Base-by-base conservation (phyloP, 2,888 invertebrate species). In the Pardosa pseudoannulata region DNA sequence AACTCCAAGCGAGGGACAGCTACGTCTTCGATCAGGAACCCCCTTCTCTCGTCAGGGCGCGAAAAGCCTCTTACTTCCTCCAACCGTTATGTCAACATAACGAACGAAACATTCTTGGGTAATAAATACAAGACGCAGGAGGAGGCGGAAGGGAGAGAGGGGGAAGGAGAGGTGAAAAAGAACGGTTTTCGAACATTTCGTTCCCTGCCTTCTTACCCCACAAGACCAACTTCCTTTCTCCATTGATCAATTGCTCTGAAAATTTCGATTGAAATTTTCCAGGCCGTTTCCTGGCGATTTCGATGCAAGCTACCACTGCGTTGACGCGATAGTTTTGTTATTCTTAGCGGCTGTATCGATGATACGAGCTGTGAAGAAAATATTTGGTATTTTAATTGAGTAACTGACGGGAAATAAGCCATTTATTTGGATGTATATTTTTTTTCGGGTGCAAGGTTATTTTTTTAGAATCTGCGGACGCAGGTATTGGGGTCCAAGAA, bases 71-170 rank as follows among this genome's bases (percentile, higher is more conserved):
- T 56, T 56, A 56, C 56, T 56, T 19, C 23, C 56, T 56, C 23
- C 56, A 56, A 56, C 56, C 56, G 56, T 56, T 56, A 23, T 56
- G 56, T 56, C 56, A 56, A 56, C 56, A 56, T n/a, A 56, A 56
- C 56, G 56, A 23, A 56, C 56, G 56, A 56, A 56, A 56, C 56
- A 56, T 56, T 56, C 23, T 23, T 19, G 9, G 56, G 56, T 56
- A 56, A 56, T 56, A 56, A 56, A 56, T 56, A 56, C 56, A 16
- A 11, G 41, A 6, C n/a, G n/a, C n/a, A n/a, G n/a, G n/a, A n/a
- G n/a, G n/a, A n/a, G n/a, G n/a, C n/a, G n/a, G n/a, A n/a, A n/a
- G n/a, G n/a, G n/a, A n/a, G n/a, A 46, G 41, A 13, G 16, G 16
- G 6, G 41, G 6, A 1, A n/a, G 16, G 41, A 11, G 2, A n/a